phyloP scores from a whole-genome alignment of 2,797 vertebrate genomes.

The Phrynocephalus guinanensis region DNA sequence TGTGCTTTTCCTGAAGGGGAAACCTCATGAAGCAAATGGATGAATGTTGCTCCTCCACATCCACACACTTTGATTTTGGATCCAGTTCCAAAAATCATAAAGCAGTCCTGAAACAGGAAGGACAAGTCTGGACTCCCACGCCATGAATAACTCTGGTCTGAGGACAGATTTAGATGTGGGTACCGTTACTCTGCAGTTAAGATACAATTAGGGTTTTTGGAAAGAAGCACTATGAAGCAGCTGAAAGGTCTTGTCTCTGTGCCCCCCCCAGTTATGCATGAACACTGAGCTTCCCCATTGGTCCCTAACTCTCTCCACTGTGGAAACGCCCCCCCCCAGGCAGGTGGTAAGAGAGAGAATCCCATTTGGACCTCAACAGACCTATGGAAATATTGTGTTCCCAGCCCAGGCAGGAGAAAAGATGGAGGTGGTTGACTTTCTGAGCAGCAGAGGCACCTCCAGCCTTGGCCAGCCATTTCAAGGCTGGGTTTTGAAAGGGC shows the following conservation, averaged over 20 bases:
- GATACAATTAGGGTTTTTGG: slow-evolving; percentile 59
- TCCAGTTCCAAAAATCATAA: slow-evolving; percentile 4
- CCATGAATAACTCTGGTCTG: slow-evolving; percentile 34
- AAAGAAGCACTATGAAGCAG: slow-evolving; percentile 32
- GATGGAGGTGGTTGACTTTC: not conserved
- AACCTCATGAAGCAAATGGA: not conserved
- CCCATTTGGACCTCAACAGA: not conserved
- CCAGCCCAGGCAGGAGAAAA: not conserved
- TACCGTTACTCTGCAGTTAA: slow-evolving; percentile 50
- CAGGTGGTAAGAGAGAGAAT: not conserved
- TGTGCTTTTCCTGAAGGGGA: not conserved
- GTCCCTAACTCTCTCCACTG: not conserved
- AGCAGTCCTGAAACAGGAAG: slow-evolving; percentile 38
- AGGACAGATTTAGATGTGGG: slow-evolving; percentile 60
- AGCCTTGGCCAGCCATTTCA: not conserved
- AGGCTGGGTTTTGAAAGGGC: not conserved
- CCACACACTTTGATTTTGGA: slow-evolving; percentile 4
- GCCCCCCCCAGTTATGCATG: slow-evolving; percentile 46
- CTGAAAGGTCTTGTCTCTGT: not conserved
- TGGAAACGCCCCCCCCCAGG: slow-evolving; percentile 8
- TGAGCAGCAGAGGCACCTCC: not conserved
- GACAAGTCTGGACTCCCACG: not conserved
- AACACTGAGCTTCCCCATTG: slow-evolving; percentile 8
- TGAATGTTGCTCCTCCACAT: not conserved
- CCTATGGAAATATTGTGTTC: slow-evolving; percentile 23